These are phyloP conservation scores for Aratinga solstitialis DNA, from an alignment of 2,797 vertebrate species.

Conservation along the genomic window DNA sequence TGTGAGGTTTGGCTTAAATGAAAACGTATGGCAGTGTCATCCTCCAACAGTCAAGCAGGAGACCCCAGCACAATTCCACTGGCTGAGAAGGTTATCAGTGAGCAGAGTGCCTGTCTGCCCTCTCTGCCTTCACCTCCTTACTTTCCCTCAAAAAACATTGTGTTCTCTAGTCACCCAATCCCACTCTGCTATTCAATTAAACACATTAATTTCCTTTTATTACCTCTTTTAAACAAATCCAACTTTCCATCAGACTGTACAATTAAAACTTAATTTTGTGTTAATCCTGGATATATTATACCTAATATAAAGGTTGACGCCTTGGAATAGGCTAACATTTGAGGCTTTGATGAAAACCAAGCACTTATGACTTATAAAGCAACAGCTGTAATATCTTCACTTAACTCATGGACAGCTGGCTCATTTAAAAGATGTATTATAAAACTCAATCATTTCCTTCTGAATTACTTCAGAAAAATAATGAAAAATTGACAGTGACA, in stretches of 20 bases:
- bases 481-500: not conserved
- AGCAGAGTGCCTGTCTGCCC: conserved; percentile 8
- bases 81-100: conserved; percentile 15
- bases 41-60: not conserved
- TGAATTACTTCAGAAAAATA: not conserved
- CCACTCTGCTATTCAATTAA: not conserved
- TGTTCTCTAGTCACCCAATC: conserved; percentile 7
- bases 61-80: not conserved
- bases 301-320: conserved; percentile 16
- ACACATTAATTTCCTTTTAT: conserved; percentile 65
- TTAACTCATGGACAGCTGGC: not conserved
- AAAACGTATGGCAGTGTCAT: conserved; percentile 6
- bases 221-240: conserved; percentile 61
- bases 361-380: not conserved
- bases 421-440: not conserved
- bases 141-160: conserved; percentile 19
- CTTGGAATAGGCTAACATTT: conserved; percentile 6
- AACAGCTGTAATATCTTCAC: conserved; percentile 16
- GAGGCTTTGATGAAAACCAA: conserved; percentile 55
- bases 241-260: conserved; percentile 51
- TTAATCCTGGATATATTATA: conserved; percentile 58
- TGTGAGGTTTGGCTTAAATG: conserved; percentile 40
- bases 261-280: conserved; percentile 64
- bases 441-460: not conserved
- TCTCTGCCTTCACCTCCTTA: conserved; percentile 43